phyloP scores from a whole-genome alignment of 2,113 vertebrate genomes.

The Archocentrus centrarchus region DNA sequence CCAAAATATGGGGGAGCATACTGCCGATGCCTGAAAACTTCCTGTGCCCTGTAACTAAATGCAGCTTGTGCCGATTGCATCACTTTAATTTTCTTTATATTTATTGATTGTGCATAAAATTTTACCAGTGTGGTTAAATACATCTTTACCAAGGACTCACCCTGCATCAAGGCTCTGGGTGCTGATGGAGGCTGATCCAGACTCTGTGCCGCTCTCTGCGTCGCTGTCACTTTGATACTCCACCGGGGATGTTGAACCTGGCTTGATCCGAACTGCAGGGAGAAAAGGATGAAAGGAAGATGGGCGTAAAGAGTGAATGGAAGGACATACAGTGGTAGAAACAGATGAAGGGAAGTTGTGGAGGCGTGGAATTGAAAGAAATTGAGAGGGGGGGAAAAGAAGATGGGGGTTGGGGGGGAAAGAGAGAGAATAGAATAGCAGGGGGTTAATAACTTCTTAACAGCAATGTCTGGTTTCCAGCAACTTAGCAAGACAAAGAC shows the following conservation, averaged over 20 bases:
- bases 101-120: rapidly evolving
- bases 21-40: neutral
- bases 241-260: constrained; percentile 82
- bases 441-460: constrained; percentile 52
- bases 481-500: constrained; percentile 48
- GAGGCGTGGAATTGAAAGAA: neutral
- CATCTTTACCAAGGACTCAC: constrained; percentile 53
- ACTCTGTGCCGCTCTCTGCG: constrained; percentile 82
- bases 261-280: constrained; percentile 81
- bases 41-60: too few relatives aligned
- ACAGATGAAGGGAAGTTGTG: neutral
- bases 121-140: neutral
- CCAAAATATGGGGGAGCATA: neutral
- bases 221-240: constrained; percentile 85
- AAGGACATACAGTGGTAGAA: neutral
- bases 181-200: constrained; percentile 79
- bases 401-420: neutral
- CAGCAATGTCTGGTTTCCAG: constrained; percentile 30
- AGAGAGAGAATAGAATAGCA: constrained; percentile 37
- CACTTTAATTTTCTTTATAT: neutral
- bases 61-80: too few relatives aligned
- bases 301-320: neutral
- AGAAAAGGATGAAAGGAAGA: neutral
- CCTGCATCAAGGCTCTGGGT: constrained; percentile 77
- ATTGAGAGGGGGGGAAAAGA: neutral